Evolutionary conservation across 2,888 invertebrate genomes (phyloP), one percentile per base, ranked within the genome.

Genomic region (Bembecia ichneumoniformis): DNA sequence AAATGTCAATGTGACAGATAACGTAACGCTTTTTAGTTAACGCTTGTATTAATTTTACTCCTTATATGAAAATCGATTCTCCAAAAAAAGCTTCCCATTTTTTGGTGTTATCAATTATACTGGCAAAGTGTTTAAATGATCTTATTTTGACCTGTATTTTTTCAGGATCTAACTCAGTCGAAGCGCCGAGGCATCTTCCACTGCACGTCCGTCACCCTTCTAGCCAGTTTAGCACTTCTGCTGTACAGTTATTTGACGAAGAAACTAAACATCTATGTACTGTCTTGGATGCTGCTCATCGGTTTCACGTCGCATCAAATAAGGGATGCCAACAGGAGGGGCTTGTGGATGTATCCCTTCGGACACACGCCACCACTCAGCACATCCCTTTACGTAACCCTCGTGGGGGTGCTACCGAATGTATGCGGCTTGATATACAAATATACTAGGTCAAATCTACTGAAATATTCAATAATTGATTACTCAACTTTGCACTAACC

Each of bases 271-370:
- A 48, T 77, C 5, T 78, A 69, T 35, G 49, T 72, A 0, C n/a
- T 77, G 0, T 61, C 68, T 0, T 79, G 69, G 49, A 86, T 82
- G 79, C 9, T 79, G 0, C 55, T 77, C 0, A 35, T 84, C 3
- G 83, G 82, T 0, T 82, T 63, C 28, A 60, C 68, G 0, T 80
- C 76, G 2, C 86, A 86, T 50, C 86, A 84, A 45, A 53, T 86
- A 1, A 47, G 86, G 40, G 86, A 86, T 44, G 82, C 60, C 0
- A 81, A 82, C 34, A 53, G 83, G 1, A 55, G 86, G 47, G 86
- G 86, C 0, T 20, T 86, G 0, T 86, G 84, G 83, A 0, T 83
- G 0, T 82, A 69, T 46, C 86, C 86, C 0, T 77, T 66, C 3
- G 83, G 83, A 1, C 70, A 75, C 28, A 78, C 83, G 0, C 57